These are phyloP conservation scores for Engystomops pustulosus DNA, from an alignment of 2,113 vertebrate genomes.

Conservation along the genomic window DNA sequence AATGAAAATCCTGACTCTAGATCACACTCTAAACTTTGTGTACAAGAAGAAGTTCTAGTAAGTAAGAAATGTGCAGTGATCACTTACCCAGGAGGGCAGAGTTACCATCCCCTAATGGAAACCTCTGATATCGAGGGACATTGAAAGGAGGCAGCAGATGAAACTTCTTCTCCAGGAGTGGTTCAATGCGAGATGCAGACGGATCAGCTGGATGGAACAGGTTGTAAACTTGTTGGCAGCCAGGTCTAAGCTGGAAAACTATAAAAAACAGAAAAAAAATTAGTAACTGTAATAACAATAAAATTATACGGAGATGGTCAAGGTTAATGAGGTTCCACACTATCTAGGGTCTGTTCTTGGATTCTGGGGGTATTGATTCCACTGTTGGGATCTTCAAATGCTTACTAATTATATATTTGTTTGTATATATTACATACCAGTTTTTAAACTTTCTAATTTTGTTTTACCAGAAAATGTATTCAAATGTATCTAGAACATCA, in stretches of 20 bases:
- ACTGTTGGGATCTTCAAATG: neutral
- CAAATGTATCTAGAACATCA: too few relatives aligned
- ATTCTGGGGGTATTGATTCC: neutral
- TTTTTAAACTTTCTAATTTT: too few relatives aligned
- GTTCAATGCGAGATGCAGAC: constrained; percentile 94
- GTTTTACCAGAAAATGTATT: too few relatives aligned
- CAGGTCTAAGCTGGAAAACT: constrained; percentile 87
- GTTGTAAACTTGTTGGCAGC: constrained; percentile 98
- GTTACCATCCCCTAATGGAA: constrained; percentile 92
- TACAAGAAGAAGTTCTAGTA: neutral
- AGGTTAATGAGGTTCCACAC: too few relatives aligned
- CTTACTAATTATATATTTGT: too few relatives aligned
- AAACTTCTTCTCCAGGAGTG: constrained; percentile 92
- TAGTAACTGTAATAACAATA: too few relatives aligned
- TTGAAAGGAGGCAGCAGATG: constrained; percentile 89
- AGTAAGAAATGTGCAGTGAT: neutral
- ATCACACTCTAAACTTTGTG: neutral
- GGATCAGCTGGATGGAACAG: constrained; percentile 97
- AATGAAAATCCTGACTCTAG: neutral
- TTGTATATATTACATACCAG: too few relatives aligned
- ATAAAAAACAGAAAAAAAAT: neutral
- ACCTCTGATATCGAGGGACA: constrained; percentile 94
- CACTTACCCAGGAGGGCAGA: constrained; percentile 85
- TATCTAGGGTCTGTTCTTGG: too few relatives aligned
- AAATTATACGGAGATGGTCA: too few relatives aligned